Base-by-base conservation (phyloP, 1,140 invertebrate genomes). In the Drosophila sturtevanti region DNA sequence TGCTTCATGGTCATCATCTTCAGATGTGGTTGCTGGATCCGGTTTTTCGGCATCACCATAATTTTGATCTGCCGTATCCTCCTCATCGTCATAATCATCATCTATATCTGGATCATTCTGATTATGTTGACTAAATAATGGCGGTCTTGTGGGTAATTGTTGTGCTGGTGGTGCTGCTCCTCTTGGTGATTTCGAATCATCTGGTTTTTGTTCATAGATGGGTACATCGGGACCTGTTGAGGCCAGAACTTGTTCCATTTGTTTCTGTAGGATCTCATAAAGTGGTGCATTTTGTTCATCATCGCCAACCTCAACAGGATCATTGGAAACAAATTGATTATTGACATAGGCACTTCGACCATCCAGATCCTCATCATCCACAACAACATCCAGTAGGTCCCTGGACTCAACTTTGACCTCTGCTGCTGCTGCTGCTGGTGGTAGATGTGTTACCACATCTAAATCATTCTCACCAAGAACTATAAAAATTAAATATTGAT, bases 291-390 rank as follows among this genome's bases (percentile, higher is more conserved):
- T 80, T 38, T 82, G 77, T 18, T 84, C 84, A 6, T 87, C 79
- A 12, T 86, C 79, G 3, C 64, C 3, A 6, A 82, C 58, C 4
- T 77, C 68, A 0, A 76, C 68, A 0, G 82, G 77, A 1, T 86
- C 72, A 31, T 81, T 89, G 24, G 84, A 69, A 22, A 91, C 79
- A 65, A 78, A 91, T 56, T 87, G 81, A 74, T 91, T 91, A 55
- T 91, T 91, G n/a, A 91, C 82, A 61, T 86, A 91, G 2, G 89
- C 89, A 35, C 81, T 89, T 2, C 89, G 77, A 12, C 81, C 89
- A 56, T 91, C 89, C 22, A 89, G 60, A 11, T 89, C 89, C 0
- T 89, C 73, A 2, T 89, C 78, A 2, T 68, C 51, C 2, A 75
- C 81, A 31, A 81, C 78, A 1, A 67, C 51, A 5, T 78, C 81